Conservation (phyloP, 2,113 vertebrate genomes). For the Tetrao urogallus region DNA sequence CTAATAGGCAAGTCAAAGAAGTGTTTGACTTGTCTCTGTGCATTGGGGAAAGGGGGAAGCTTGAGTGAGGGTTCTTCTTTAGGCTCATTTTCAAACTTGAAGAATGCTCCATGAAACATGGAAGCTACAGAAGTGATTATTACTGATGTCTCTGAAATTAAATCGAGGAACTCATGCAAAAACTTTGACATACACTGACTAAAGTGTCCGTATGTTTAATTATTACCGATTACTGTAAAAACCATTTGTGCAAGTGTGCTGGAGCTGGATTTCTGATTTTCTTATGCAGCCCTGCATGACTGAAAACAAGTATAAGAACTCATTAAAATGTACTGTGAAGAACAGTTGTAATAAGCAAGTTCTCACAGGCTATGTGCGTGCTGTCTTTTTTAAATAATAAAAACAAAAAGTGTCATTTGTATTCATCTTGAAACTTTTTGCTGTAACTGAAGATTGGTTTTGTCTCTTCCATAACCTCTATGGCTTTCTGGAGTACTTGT, state of each 20-base stretch:
- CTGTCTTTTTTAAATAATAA: background rate
- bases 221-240: background rate
- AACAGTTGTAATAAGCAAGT: background rate
- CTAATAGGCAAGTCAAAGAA: background rate
- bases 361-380: background rate
- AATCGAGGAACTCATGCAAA: background rate
- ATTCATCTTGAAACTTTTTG: background rate
- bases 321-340: background rate
- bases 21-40: background rate
- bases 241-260: background rate
- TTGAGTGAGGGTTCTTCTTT: background rate
- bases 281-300: background rate
- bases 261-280: background rate
- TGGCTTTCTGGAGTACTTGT: background rate
- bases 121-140: background rate
- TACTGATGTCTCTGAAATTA: background rate
- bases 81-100: background rate
- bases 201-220: background rate
- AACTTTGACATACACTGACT: background rate
- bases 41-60: background rate
- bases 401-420: background rate
- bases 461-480: background rate
- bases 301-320: background rate
- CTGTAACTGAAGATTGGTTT: background rate
- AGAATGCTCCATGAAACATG: background rate